Base-by-base conservation (phyloP, 2,797 vertebrate genomes). In the Aulostomus chinensis region DNA sequence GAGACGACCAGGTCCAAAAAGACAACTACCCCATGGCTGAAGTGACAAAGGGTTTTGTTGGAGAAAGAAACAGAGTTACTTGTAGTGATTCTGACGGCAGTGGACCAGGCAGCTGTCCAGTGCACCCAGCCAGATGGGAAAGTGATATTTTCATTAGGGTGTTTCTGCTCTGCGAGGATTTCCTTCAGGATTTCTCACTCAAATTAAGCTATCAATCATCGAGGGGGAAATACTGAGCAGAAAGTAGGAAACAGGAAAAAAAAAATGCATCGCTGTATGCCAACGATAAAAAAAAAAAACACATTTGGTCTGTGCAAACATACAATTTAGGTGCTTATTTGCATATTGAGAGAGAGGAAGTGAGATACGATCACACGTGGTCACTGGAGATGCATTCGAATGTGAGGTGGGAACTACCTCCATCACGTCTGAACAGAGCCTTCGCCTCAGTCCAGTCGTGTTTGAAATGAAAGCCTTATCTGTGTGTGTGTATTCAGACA, bases 71-170 rank as follows among this genome's bases (percentile, higher is more conserved):
- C n/a, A 38, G 28, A 48, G 39, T 47, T 47, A 43, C 52, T 50
- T 47, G 7, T 54, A 11, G 26, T 3, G 49, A 73, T 12, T 33
- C 46, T 15, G 56, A 37, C 22, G 36, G 70, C 73, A 76, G 78
- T 45, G 56, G 70, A 70, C 12, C 70, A 55, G 79, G 67, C 81
- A 76, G 72, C 41, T 29, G 45, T 53, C 58, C 69, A 68, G 72
- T 25, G 41, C 67, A 43, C 10, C 64, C 69, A 81, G 76, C 88
- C 91, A 93, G 91, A 92, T 93, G 86, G 84, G 84, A 91, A 92
- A 93, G 84, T 61, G 83, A 84, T 91, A 84, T 68, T 86, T 84
- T 89, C 91, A 91, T 87, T 58, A 86, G 89, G 88, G 90, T 93
- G 49, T 64, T 80, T 73, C 67, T 75, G 58, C 60, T 52, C 67